Percentiles rank a stretch among this genome's conserved stretches.
phyloP scores from a whole-genome alignment of 2,888 invertebrate species.

The Drosophila yooni region DNA sequence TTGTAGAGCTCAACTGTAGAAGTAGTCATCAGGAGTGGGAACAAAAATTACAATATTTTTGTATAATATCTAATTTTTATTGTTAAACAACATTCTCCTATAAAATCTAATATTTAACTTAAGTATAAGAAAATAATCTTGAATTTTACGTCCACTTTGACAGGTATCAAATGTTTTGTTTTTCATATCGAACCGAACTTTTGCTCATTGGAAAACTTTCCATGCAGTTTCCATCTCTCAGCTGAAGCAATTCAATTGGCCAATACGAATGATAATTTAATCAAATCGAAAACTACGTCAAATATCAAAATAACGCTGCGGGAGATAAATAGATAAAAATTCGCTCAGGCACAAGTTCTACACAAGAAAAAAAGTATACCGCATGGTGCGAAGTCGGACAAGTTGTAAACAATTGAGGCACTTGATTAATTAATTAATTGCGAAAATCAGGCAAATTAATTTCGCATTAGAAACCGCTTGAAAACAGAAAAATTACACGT shows the following conservation, averaged over 20 bases:
- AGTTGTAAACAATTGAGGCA: conserved; percentile 70
- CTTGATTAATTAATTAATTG: conserved; percentile 78
- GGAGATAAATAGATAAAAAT: conserved; percentile 81
- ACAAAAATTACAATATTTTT: not conserved
- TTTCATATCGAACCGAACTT: not conserved
- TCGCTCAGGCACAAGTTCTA: conserved; percentile 37
- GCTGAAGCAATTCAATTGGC: conserved; percentile 29
- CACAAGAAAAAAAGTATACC: conserved; percentile 35
- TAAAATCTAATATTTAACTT: not conserved
- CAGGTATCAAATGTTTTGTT: not conserved
- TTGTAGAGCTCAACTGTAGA: not conserved
- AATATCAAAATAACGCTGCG: conserved; percentile 77
- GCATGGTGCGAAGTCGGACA: conserved; percentile 39
- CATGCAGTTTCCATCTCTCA: conserved; percentile 12
- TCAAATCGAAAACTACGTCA: conserved; percentile 76
- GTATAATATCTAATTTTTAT: not conserved
- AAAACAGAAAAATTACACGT: conserved; percentile 35
- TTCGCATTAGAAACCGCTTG: conserved; percentile 65
- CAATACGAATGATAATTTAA: conserved; percentile 66
- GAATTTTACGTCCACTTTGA: not conserved
- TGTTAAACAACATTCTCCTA: not conserved
- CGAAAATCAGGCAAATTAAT: conserved; percentile 77
- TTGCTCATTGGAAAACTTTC: conserved; percentile 11
- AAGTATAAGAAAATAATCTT: too few species aligned
- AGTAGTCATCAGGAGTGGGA: too few species aligned